Conservation (phyloP, 2,888 invertebrate species). For the Cheilosia impressa region DNA sequence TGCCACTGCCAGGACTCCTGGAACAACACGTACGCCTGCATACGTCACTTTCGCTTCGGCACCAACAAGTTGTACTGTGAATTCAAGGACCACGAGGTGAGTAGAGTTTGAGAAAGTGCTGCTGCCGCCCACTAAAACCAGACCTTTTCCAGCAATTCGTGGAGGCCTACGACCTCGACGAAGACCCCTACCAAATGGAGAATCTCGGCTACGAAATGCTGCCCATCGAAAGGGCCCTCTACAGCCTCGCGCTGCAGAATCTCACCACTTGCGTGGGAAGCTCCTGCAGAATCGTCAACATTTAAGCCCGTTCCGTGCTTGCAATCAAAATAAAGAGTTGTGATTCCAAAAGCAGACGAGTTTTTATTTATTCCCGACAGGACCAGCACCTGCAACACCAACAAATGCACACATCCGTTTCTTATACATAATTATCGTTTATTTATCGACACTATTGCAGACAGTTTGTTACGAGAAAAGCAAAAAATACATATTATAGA, state of each 20-base stretch:
- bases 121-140: background rate
- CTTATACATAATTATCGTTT: constrained; percentile 14
- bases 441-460: constrained; percentile 64
- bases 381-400: background rate
- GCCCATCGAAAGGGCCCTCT: constrained; percentile 85
- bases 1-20: constrained; percentile 94
- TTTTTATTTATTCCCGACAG: background rate
- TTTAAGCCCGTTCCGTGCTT: constrained; percentile 25
- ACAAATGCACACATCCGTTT: background rate
- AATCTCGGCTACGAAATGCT: constrained; percentile 86
- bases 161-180: constrained; percentile 90
- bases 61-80: constrained; percentile 83
- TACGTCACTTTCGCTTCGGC: constrained; percentile 86
- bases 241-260: constrained; percentile 82
- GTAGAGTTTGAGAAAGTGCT: constrained; percentile 26
- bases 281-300: constrained; percentile 77
- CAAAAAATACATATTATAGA: constrained; percentile 16
- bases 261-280: constrained; percentile 80
- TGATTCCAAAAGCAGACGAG: background rate
- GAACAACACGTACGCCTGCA: constrained; percentile 93
- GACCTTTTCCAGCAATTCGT: constrained; percentile 86
- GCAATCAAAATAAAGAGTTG: constrained; percentile 30
- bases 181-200: constrained; percentile 89
- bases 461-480: constrained; percentile 35
- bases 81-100: constrained; percentile 84